phyloP scores from a whole-genome alignment of 2,113 vertebrate genomes.

The Todiramphus chloris region DNA sequence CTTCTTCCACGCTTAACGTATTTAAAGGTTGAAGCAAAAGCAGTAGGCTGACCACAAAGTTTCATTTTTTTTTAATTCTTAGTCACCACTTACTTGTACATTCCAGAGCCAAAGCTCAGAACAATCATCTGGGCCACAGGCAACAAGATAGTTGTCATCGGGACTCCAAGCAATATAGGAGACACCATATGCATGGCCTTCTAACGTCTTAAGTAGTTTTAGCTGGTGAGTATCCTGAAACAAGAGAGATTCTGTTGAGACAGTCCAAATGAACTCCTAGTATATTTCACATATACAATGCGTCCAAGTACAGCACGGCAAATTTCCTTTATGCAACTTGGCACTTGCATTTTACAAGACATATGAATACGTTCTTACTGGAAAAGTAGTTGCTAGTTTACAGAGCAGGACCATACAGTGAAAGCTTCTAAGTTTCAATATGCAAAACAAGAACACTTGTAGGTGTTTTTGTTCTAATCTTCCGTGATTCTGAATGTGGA shows the following conservation, averaged over 20 bases:
- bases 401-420: neutral
- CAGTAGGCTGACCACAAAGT: neutral
- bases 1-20: neutral
- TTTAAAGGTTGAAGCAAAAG: neutral
- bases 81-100: slow-evolving; percentile 83
- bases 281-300: neutral
- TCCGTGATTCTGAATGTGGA: neutral
- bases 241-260: neutral
- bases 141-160: slow-evolving; percentile 93
- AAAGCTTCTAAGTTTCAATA: neutral
- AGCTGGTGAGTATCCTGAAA: slow-evolving; percentile 91
- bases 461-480: neutral
- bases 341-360: neutral
- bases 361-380: neutral
- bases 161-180: slow-evolving; percentile 99
- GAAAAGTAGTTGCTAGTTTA: neutral
- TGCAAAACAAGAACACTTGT: neutral
- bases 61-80: neutral
- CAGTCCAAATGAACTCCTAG: neutral
- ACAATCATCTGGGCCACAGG: slow-evolving; percentile 97
- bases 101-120: slow-evolving; percentile 99
- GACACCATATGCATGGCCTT: slow-evolving; percentile 96
- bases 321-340: neutral
- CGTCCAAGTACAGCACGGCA: neutral
- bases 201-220: slow-evolving; percentile 92